Base-by-base conservation (phyloP, 1,140 invertebrate genomes). In the Semibalanus balanoides region DNA sequence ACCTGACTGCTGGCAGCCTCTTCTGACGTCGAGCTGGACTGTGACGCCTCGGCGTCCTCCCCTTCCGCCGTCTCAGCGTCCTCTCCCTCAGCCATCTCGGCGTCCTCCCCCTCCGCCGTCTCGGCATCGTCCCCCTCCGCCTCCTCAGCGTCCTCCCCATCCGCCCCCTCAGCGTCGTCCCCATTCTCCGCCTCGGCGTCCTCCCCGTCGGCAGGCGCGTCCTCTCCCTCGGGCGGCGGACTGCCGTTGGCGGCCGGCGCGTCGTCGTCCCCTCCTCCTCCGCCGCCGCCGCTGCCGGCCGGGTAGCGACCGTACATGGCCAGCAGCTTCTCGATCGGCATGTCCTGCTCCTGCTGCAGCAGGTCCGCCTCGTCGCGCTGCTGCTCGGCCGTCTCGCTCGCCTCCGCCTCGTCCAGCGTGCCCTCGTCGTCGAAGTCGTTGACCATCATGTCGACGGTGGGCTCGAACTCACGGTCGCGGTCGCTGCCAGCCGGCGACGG, bases 351-450 rank as follows among this genome's bases (percentile, higher is more conserved):
- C 85, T 87, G 79, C 17, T 69, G 69, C 71, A 80, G 78, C 9
- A 81, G 77, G 74, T 74, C 40, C 0, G 78, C 30, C 64, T 70
- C 74, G 27, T 22, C 30, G 17, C 30, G 30, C 74, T 74, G 40
- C 29, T 64, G 40, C 29, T 70, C 74, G 40, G 40, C 64, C 74
- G 64, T 70, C 30, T 94, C 94, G 83, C 97, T 85, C 43, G 93
- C 94, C 88, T 98, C 96, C 87, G 97, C 95, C 86, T 97, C 95
- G 83, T 97, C 95, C 81, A 97, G 82, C 73, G 95, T 98, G 82
- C 92, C 88, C 83, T 98, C 96, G 86, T 97, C 96, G 85, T 97
- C 95, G 86, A 94, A 97, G 85, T 97, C 95, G 89, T 97, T 93
- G 76, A 97, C 90, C 87, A 97, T 90, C 93, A 97, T 94, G 84